phyloP scores from a whole-genome alignment of 2,888 invertebrate genomes.

The Ophion ellenae region DNA sequence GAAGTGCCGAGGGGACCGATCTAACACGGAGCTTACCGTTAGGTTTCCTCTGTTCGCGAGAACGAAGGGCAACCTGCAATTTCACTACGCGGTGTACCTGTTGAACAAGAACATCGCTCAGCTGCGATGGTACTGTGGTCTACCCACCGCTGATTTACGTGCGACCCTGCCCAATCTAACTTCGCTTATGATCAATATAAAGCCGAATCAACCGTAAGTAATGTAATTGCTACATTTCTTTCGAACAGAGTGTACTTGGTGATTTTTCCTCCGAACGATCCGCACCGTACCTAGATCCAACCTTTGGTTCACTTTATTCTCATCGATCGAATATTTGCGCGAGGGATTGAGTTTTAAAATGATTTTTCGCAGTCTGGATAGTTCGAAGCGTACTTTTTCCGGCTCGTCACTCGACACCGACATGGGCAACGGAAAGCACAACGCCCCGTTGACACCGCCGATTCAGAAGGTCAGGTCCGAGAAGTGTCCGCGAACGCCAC shows the following conservation, averaged over 20 bases:
- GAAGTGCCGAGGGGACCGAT: conserved; percentile 71
- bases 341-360: neutral
- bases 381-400: conserved; percentile 82
- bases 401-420: conserved; percentile 82
- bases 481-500: conserved; percentile 77
- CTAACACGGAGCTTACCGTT: conserved; percentile 50
- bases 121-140: conserved; percentile 90
- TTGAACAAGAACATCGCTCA: conserved; percentile 98
- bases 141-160: conserved; percentile 90
- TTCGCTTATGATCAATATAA: conserved; percentile 85
- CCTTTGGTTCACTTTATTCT: neutral
- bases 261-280: neutral
- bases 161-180: conserved; percentile 91
- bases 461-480: conserved; percentile 79
- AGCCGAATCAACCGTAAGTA: conserved; percentile 79
- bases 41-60: conserved; percentile 94
- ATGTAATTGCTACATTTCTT: neutral
- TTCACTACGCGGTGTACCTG: conserved; percentile 95
- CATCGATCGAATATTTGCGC: neutral
- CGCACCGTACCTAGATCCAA: no score
- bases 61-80: conserved; percentile 91
- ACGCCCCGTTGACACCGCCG: conserved; percentile 76
- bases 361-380: conserved; percentile 77
- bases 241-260: neutral
- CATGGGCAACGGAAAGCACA: conserved; percentile 75